phyloP scores from a whole-genome alignment of 2,113 vertebrate genomes.

The Falco punctatus region DNA sequence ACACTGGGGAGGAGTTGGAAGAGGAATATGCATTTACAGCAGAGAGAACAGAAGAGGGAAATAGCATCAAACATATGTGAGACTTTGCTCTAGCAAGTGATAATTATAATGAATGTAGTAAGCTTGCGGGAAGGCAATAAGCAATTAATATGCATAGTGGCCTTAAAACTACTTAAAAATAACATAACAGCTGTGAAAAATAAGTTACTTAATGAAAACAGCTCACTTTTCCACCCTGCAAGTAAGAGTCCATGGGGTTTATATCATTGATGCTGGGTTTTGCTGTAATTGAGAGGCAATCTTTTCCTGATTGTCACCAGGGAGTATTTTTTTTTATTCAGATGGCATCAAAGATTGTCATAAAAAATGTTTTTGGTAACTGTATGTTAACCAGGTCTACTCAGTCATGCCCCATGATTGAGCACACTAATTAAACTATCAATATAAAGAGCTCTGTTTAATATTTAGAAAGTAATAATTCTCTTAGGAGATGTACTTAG shows the following conservation, averaged over 20 bases:
- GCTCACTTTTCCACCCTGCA: constrained; percentile 54
- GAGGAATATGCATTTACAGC: not conserved
- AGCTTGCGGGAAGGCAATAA: constrained; percentile 65
- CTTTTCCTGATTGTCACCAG: not conserved
- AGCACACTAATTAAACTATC: not conserved
- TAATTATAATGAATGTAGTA: constrained; percentile 57
- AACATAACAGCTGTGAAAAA: constrained; percentile 74
- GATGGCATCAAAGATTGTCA: not conserved
- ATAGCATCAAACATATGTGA: constrained; percentile 10
- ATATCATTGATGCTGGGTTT: not conserved
- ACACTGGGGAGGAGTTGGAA: not conserved
- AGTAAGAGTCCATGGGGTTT: not conserved
- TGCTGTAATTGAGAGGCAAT: not conserved
- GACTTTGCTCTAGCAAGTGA: not conserved
- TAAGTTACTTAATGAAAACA: constrained; percentile 67
- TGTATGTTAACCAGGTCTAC: not conserved
- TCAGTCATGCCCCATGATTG: not conserved
- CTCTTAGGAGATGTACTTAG: not conserved
- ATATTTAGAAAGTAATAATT: constrained; percentile 1
- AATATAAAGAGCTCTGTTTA: not conserved
- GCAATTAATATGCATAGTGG: constrained; percentile 63
- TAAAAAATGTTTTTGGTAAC: not conserved
- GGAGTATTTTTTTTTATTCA: constrained; percentile 1
- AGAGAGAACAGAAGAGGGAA: not conserved
- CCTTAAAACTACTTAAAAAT: constrained; percentile 74